Evolutionary conservation across 2,113 vertebrate genomes (phyloP), one percentile per base, ranked within the genome.

Genomic region (Mirza zaza): DNA sequence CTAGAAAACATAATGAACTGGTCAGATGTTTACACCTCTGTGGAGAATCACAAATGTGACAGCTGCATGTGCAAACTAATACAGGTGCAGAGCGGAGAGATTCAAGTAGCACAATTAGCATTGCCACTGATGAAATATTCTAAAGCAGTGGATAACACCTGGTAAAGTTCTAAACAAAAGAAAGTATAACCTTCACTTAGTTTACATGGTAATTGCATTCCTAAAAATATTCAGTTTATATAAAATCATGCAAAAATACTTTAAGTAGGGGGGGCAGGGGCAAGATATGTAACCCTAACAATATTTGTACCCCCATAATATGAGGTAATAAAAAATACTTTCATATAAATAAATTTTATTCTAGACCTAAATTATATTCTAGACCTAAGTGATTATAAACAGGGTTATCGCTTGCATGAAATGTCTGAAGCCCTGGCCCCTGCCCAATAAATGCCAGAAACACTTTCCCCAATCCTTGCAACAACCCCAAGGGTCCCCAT

Each of bases 181-280:
- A 68, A n/a, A 67, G 32, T 71, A 57, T 27, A 55, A 61, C n/a
- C 27, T 85, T 87, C 8, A 45, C 68, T 80, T 92, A 39, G 73
- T 65, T 93, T 67, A 48, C 23, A 12, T 82, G 67, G 39, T n/a
- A n/a, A 39, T 93, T 83, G 23, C 14, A 55, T 79, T 55, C 6
- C 25, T 73, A 36, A 34, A 55, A 57, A 94, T 67, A 92, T 61
- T 85, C 68, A 50, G 15, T 36, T 63, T 95, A 50, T n/a, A 36
- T 91, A 86, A 91, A 93, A 68, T 90, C 21, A 42, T 70, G 67
- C 8, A 89, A 80, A 86, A 86, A 59, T 83, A 57, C 63, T 80
- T 81, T 21, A 36, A 77, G 67, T 57, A 1, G 45, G 45, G 45
- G 45, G 45, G 45, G 45, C 45, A 45, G 45, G 45, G 45, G 45